Evolutionary conservation across 2,797 vertebrate genomes (phyloP).

Genomic region (Scomberomorus guttatus): DNA sequence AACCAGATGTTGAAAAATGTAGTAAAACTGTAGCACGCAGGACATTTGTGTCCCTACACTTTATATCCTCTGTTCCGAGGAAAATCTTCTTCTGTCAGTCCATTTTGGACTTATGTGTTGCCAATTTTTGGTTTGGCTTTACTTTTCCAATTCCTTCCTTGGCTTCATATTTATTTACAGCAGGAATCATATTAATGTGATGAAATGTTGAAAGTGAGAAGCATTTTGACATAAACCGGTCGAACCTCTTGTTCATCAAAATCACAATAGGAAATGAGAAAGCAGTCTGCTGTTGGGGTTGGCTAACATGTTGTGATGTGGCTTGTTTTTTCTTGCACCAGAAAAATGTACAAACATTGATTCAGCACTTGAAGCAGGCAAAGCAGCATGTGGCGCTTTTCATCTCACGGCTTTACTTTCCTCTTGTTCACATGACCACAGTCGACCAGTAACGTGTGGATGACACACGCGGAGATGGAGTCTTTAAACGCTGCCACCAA

Average conservation of each 20-base stretch:
- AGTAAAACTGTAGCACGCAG: conserved; percentile 38
- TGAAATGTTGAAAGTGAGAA: background rate
- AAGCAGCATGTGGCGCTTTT: background rate
- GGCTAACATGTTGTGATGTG: conserved; percentile 11
- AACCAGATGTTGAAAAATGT: conserved; percentile 54
- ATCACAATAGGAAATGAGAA: conserved; percentile 20
- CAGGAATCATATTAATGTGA: background rate
- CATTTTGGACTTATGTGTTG: background rate
- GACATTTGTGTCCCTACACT: background rate
- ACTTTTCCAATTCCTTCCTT: background rate
- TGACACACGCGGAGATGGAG: conserved; percentile 97
- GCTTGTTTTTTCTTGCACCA: conserved; percentile 11
- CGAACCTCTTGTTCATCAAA: background rate
- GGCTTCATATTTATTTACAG: conserved; percentile 10
- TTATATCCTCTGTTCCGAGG: background rate
- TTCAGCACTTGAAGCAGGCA: background rate
- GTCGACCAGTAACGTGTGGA: conserved; percentile 97
- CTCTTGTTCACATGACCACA: conserved; percentile 61
- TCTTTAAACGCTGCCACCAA: conserved; percentile 91
- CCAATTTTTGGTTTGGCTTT: conserved; percentile 18
- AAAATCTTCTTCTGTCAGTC: background rate
- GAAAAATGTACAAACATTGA: background rate
- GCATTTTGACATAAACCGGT: conserved; percentile 1
- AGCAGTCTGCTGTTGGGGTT: conserved; percentile 26
- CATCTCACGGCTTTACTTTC: conserved; percentile 10